Evolutionary conservation across 2,888 invertebrate species (phyloP).

Genomic region (Melinaea menophilus): DNA sequence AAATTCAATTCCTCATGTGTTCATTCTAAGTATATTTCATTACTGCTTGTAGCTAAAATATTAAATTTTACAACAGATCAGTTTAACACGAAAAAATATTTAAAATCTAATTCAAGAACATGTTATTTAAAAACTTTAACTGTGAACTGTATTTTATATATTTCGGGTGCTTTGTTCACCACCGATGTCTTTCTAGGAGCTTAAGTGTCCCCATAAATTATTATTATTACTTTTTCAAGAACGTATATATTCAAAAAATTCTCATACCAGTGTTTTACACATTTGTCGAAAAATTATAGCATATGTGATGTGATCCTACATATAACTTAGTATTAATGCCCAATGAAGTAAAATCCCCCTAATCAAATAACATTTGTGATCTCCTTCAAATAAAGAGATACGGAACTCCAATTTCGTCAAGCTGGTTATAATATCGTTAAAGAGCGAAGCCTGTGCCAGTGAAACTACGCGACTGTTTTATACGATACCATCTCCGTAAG

Average conservation of each 20-base stretch:
- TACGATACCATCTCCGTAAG: constrained; percentile 53
- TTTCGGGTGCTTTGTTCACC: constrained; percentile 44
- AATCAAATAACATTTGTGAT: neutral
- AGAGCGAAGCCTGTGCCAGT: constrained; percentile 49
- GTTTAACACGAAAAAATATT: no score
- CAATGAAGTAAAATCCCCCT: neutral
- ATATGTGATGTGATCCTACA: neutral
- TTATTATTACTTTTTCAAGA: constrained; percentile 46
- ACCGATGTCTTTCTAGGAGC: constrained; percentile 49
- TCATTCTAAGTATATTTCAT: no score
- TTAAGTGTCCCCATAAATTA: constrained; percentile 52
- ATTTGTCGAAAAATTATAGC: neutral
- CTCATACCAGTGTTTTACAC: constrained; percentile 9
- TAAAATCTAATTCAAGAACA: constrained; percentile 2
- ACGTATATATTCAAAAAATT: constrained; percentile 34
- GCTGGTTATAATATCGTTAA: constrained; percentile 39
- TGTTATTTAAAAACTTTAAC: constrained; percentile 39
- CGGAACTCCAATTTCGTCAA: constrained; percentile 17
- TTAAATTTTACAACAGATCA: no score
- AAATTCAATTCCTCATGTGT: no score
- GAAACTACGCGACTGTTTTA: constrained; percentile 72
- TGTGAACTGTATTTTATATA: constrained; percentile 42
- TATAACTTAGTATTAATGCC: neutral
- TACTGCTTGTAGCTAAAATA: no score
- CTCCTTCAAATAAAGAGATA: constrained; percentile 2